Evolutionary conservation across 2,113 vertebrate species (phyloP).

Genomic region (Hipposideros armiger): DNA sequence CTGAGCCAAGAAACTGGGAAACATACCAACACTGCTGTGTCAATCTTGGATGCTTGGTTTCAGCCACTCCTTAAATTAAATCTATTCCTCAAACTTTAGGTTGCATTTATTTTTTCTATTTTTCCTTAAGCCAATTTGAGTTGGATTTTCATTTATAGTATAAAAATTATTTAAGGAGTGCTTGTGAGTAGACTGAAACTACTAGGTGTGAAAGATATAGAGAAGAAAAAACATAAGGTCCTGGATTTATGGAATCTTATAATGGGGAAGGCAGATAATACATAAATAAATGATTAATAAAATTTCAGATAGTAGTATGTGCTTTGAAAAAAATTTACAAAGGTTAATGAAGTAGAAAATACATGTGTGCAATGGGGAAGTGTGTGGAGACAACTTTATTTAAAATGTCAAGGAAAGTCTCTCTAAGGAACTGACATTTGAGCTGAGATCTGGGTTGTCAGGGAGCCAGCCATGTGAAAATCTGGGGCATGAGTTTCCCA

Average conservation of each 20-base stretch:
- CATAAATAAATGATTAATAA: background rate
- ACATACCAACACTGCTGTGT: background rate
- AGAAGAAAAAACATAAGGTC: background rate
- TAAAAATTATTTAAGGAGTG: background rate
- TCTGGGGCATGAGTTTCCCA: background rate
- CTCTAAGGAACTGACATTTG: conserved; percentile 32
- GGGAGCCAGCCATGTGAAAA: background rate
- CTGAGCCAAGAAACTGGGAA: background rate
- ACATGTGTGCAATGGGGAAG: background rate
- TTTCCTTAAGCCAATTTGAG: background rate
- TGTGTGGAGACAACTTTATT: conserved; percentile 16
- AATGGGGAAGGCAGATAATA: background rate
- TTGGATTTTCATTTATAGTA: background rate
- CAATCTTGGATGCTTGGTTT: background rate
- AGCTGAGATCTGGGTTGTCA: background rate
- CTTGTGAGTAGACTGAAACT: background rate
- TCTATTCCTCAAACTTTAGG: background rate
- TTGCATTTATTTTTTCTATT: background rate
- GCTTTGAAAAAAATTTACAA: conserved; percentile 53
- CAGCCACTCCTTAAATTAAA: background rate
- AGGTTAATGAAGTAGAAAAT: conserved; percentile 47
- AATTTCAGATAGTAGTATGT: conserved; percentile 22
- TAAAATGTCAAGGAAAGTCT: conserved; percentile 48
- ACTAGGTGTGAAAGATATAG: background rate
- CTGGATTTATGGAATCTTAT: conserved; percentile 10